A percentile compares a stretch with the other conserved stretches of the same genome.
Evolutionary conservation across 1,140 invertebrate species (phyloP).

Genomic region (Gonioctena quinquepunctata): DNA sequence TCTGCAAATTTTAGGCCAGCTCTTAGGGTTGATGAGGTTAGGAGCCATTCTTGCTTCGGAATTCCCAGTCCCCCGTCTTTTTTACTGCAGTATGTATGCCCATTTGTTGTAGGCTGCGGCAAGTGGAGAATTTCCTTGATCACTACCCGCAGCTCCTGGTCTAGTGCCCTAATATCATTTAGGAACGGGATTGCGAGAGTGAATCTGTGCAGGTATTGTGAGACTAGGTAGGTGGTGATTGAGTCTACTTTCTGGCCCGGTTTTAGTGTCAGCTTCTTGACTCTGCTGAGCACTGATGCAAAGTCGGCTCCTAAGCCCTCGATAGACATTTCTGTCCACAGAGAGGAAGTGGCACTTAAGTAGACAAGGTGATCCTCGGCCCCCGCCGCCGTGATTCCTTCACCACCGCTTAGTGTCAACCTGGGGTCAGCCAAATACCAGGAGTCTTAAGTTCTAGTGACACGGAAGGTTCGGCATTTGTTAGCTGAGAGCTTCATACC

Average conservation of each 20-base stretch:
- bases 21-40: slow-evolving; percentile 12
- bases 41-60: no score
- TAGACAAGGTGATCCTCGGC: slow-evolving; percentile 28
- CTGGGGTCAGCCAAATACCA: slow-evolving; percentile 32
- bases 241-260: no score
- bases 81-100: slow-evolving; percentile 36
- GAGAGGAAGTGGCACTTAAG: slow-evolving; percentile 34
- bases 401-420: slow-evolving; percentile 21
- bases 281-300: no score
- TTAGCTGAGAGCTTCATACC: no score
- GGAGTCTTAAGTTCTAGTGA: slow-evolving; percentile 28
- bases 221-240: slow-evolving; percentile 33
- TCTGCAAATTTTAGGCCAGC: slow-evolving; percentile 8
- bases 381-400: slow-evolving; percentile 19
- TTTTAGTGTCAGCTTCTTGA: no score
- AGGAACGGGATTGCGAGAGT: no score
- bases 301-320: slow-evolving; percentile 6
- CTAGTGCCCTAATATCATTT: no score
- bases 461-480: slow-evolving; percentile 22
- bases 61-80: no score
- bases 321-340: slow-evolving; percentile 28
- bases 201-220: slow-evolving; percentile 35
- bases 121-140: no score
- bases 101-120: slow-evolving; percentile 21
- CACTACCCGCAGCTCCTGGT: no score